These are phyloP conservation scores for Mohoua ochrocephala DNA, from an alignment of 2,113 vertebrate species.

Conservation along the genomic window DNA sequence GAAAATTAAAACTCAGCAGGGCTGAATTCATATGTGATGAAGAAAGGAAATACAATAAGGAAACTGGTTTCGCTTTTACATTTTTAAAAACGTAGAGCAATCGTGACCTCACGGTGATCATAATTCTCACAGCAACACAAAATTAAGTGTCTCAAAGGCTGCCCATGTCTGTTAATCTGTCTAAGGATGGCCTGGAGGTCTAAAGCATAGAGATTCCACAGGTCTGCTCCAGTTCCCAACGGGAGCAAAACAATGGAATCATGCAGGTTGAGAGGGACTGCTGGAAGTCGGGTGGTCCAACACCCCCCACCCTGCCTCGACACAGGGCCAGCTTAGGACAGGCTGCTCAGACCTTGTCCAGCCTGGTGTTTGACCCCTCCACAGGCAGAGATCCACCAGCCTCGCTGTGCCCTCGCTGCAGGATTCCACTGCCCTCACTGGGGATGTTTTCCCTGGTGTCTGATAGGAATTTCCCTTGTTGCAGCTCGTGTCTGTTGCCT, in stretches of 20 bases:
- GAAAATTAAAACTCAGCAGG: not conserved
- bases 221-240: not conserved
- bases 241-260: not conserved
- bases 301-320: rapidly evolving
- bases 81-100: not conserved
- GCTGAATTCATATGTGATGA: not conserved
- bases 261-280: not conserved
- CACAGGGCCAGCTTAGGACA: not conserved
- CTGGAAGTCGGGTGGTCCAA: not conserved
- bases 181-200: not conserved
- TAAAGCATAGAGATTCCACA: not conserved
- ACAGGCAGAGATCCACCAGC: not conserved
- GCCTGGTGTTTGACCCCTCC: not conserved
- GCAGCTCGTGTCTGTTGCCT: not conserved
- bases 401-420: not conserved
- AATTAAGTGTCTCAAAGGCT: not conserved
- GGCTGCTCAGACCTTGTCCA: not conserved
- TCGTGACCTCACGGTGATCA: not conserved
- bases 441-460: not conserved
- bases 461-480: not conserved
- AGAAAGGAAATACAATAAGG: not conserved
- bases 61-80: not conserved
- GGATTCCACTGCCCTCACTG: not conserved
- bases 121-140: not conserved
- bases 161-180: not conserved